Evolutionary conservation across 2,797 vertebrate species (phyloP).

Genomic region (Trematomus bernacchii): DNA sequence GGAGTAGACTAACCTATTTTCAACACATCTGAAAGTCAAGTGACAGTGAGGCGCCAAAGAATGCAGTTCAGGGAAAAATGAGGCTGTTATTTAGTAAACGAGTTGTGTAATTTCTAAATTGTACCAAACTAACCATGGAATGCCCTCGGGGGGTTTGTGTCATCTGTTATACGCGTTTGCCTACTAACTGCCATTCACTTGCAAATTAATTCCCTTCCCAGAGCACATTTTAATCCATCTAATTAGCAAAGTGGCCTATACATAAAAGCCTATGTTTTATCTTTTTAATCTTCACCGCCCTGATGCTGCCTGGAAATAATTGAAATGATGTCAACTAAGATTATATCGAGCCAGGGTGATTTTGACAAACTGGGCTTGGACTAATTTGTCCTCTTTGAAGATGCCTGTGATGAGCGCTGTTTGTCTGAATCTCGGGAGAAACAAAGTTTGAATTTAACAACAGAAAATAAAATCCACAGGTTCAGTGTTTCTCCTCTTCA

Average conservation of each 20-base stretch:
- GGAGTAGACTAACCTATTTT: slow-evolving; percentile 82
- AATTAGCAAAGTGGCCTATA: slow-evolving; percentile 83
- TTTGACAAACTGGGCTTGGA: slow-evolving; percentile 39
- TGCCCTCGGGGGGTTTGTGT: slow-evolving; percentile 78
- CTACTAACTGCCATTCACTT: slow-evolving; percentile 83
- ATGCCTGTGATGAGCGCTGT: slow-evolving; percentile 10
- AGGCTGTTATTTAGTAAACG: slow-evolving; percentile 83
- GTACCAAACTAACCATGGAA: slow-evolving; percentile 81
- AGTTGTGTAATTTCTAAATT: slow-evolving; percentile 87
- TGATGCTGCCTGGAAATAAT: slow-evolving; percentile 60
- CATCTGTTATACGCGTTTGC: slow-evolving; percentile 78
- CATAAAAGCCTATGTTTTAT: slow-evolving; percentile 80
- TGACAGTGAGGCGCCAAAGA: slow-evolving; percentile 72
- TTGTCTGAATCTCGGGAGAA: slow-evolving; percentile 54
- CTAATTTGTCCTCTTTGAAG: slow-evolving; percentile 31
- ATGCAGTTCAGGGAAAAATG: slow-evolving; percentile 76
- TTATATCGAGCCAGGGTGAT: slow-evolving; percentile 29
- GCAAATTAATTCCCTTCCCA: slow-evolving; percentile 83
- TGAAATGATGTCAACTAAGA: slow-evolving; percentile 66
- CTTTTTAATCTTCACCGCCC: slow-evolving; percentile 75
- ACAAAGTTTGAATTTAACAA: slow-evolving; percentile 37
- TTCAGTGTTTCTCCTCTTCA: slow-evolving; percentile 56
- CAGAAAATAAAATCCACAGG: slow-evolving; percentile 45
- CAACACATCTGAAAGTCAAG: slow-evolving; percentile 78
- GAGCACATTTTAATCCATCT: slow-evolving; percentile 84